Percentiles rank a stretch among this genome's conserved stretches.
Evolutionary conservation across 2,113 vertebrate genomes (phyloP).

Genomic region (Poeciliopsis turrubarensis): DNA sequence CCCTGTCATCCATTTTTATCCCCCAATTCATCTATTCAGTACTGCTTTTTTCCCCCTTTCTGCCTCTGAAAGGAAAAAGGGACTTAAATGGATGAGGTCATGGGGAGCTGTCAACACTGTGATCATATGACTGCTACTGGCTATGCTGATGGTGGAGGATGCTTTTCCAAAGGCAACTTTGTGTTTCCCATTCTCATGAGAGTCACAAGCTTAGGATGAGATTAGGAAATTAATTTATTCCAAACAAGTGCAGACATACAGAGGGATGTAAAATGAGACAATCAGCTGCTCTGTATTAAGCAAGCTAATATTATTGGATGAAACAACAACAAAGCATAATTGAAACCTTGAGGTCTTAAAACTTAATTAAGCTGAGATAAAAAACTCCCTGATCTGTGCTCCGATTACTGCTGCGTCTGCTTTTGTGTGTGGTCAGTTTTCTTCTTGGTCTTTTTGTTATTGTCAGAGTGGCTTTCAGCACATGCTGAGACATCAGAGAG

Average conservation of each 20-base stretch:
- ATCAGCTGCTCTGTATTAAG: neutral
- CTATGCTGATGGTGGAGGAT: slow-evolving; percentile 56
- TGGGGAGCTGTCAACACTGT: slow-evolving; percentile 79
- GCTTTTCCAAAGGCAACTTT: slow-evolving; percentile 40
- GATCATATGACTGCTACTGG: slow-evolving; percentile 77
- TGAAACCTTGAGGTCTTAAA: slow-evolving; percentile 22
- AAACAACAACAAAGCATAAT: neutral
- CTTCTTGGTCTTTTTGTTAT: neutral
- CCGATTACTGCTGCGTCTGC: slow-evolving; percentile 25
- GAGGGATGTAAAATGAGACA: slow-evolving; percentile 3
- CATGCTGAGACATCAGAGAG: slow-evolving; percentile 52
- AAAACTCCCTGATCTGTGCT: slow-evolving; percentile 5
- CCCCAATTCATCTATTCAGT: slow-evolving; percentile 28
- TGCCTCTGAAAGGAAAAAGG: slow-evolving; percentile 67
- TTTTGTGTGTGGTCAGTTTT: slow-evolving; percentile 49
- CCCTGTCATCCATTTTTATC: slow-evolving; percentile 30
- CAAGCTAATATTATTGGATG: slow-evolving; percentile 3
- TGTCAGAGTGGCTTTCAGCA: slow-evolving; percentile 51
- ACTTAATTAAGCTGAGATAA: slow-evolving; percentile 10
- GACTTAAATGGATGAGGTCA: slow-evolving; percentile 80
- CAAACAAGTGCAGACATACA: slow-evolving; percentile 7
- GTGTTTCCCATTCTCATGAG: slow-evolving; percentile 52
- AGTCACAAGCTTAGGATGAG: slow-evolving; percentile 35
- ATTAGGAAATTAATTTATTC: slow-evolving; percentile 31
- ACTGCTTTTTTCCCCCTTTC: slow-evolving; percentile 23